Evolutionary conservation across 2,888 invertebrate genomes (phyloP).

Genomic region (Hypselothyrea guttata): DNA sequence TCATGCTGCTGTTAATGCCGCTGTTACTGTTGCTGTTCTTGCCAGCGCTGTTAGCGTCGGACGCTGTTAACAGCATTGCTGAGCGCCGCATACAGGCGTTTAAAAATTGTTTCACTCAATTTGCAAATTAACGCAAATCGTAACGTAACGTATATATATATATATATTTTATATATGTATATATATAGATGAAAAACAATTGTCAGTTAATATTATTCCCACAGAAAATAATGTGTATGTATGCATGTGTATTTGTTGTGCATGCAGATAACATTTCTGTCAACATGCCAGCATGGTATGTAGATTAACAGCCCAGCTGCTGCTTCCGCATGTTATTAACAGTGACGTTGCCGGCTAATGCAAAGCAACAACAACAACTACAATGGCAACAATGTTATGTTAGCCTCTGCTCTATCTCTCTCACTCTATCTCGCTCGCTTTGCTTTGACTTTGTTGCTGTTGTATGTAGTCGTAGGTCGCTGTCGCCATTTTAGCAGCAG

Average conservation of each 20-base stretch:
- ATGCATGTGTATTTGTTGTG: neutral
- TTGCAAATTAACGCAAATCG: slow-evolving; percentile 53
- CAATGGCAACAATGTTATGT: slow-evolving; percentile 11
- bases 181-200: too few species aligned
- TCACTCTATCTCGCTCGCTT: slow-evolving; percentile 22
- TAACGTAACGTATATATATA: slow-evolving; percentile 24
- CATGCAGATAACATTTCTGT: slow-evolving; percentile 37
- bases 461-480: slow-evolving; percentile 42
- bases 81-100: slow-evolving; percentile 60
- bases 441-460: slow-evolving; percentile 14
- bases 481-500: slow-evolving; percentile 45
- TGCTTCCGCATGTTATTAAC: slow-evolving; percentile 61
- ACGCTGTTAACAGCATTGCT: slow-evolving; percentile 34
- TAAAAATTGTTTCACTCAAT: slow-evolving; percentile 55
- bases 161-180: too few species aligned
- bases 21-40: slow-evolving; percentile 18
- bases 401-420: slow-evolving; percentile 11
- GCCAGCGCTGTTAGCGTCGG: neutral
- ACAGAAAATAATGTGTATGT: slow-evolving; percentile 1
- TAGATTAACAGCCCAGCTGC: slow-evolving; percentile 3
- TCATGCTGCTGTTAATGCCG: neutral
- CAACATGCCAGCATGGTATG: slow-evolving; percentile 10
- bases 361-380: slow-evolving; percentile 11
- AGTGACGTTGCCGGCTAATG: slow-evolving; percentile 40
- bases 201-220: too few species aligned